Conservation (phyloP, 2,797 vertebrate genomes). For the Natrix natrix region DNA sequence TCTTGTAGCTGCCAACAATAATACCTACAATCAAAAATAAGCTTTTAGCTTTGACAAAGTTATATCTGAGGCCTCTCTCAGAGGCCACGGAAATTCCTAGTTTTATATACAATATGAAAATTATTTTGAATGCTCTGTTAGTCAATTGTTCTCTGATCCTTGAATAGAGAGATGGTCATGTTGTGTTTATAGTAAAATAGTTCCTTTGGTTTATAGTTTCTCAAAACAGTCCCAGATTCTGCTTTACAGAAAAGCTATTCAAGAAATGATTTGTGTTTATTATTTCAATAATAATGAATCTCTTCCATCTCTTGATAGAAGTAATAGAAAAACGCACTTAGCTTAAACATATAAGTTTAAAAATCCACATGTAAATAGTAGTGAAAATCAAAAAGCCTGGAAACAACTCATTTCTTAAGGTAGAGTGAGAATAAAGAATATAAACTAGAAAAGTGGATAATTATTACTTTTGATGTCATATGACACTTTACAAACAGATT, state of each 20-base stretch:
- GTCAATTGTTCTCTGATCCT: neutral
- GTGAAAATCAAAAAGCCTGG: neutral
- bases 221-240: neutral
- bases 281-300: neutral
- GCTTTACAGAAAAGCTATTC: neutral
- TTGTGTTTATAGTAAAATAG: neutral
- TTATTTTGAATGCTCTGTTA: neutral
- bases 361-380: neutral
- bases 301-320: neutral
- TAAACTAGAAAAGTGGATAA: conserved; percentile 31
- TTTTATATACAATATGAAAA: neutral
- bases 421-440: neutral
- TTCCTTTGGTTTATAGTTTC: neutral
- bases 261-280: neutral
- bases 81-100: neutral
- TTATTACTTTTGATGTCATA: neutral
- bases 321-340: neutral
- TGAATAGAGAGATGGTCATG: neutral
- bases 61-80: neutral
- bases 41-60: neutral
- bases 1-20: neutral
- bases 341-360: neutral
- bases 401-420: neutral
- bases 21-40: neutral
- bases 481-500: neutral